phyloP scores from a whole-genome alignment of 1,140 invertebrate genomes.

The Sycophaga agraensis region DNA sequence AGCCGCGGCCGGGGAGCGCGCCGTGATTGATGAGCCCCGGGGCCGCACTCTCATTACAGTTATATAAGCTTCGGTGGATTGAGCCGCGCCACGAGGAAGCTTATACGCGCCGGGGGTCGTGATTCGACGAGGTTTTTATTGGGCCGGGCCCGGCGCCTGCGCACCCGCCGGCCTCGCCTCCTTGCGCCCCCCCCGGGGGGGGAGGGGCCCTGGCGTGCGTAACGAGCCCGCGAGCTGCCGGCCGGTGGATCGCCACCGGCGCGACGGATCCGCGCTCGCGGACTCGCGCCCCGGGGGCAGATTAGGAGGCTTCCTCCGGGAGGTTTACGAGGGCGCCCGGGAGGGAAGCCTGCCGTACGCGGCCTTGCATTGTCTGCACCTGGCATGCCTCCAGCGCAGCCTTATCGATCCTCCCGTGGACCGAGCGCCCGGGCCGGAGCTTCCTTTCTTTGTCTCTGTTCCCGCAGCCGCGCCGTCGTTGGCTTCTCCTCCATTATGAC shows the following conservation, averaged over 20 bases:
- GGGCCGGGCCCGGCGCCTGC: conserved; percentile 9
- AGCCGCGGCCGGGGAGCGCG: conserved; percentile 35
- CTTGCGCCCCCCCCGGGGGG: no score
- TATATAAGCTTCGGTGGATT: conserved; percentile 60
- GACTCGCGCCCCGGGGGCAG: no score
- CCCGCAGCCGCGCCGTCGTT: no score
- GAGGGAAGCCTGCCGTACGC: conserved; percentile 19
- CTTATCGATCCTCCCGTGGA: conserved; percentile 13
- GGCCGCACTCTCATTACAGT: conserved; percentile 59
- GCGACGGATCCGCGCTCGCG: no score
- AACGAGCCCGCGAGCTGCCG: not conserved
- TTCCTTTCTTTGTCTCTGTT: not conserved
- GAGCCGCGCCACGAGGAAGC: conserved; percentile 48
- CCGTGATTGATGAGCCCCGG: conserved; percentile 57
- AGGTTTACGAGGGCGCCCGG: not conserved
- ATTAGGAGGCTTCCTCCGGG: no score
- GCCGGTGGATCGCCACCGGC: no score
- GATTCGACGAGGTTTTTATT: conserved; percentile 61
- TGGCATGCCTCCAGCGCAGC: conserved; percentile 32
- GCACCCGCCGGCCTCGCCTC: no score
- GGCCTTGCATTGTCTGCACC: conserved; percentile 45
- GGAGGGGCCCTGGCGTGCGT: not conserved
- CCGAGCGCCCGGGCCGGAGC: not conserved
- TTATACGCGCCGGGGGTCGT: conserved; percentile 52
- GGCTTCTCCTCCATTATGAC: no score